Conservation (phyloP, 1,140 invertebrate species). For the Melanaphis sacchari region DNA sequence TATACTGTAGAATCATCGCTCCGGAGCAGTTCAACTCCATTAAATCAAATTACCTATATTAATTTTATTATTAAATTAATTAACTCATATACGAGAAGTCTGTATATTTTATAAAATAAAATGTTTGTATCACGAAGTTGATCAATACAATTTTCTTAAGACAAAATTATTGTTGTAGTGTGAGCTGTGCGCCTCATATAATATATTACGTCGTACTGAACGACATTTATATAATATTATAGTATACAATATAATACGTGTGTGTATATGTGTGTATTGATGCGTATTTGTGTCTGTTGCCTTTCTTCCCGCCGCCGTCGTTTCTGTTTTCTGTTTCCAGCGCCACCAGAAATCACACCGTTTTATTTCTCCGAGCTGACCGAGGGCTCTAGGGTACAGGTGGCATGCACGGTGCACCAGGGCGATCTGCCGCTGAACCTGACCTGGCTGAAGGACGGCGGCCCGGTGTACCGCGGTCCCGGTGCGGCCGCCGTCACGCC, state of each 20-base stretch:
- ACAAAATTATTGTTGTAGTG: no score
- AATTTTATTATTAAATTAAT: no score
- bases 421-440: slow-evolving; percentile 74
- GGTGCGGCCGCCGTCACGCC: slow-evolving; percentile 62
- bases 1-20: not conserved
- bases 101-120: no score
- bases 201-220: not conserved
- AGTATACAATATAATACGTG: not conserved
- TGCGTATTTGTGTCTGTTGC: not conserved
- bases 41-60: no score
- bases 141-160: no score
- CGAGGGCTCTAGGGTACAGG: slow-evolving; percentile 67
- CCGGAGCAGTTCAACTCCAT: not conserved
- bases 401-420: slow-evolving; percentile 73
- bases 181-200: no score
- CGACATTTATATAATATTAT: no score
- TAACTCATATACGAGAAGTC: no score
- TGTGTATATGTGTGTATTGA: not conserved
- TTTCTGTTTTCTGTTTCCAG: slow-evolving; percentile 56
- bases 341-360: slow-evolving; percentile 57
- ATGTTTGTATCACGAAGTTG: no score
- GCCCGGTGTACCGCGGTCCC: slow-evolving; percentile 60
- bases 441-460: slow-evolving; percentile 72
- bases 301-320: slow-evolving; percentile 21
- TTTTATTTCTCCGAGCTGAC: slow-evolving; percentile 68